Base-by-base conservation (phyloP, 2,888 invertebrate genomes). In the Orthosia gracilis region DNA sequence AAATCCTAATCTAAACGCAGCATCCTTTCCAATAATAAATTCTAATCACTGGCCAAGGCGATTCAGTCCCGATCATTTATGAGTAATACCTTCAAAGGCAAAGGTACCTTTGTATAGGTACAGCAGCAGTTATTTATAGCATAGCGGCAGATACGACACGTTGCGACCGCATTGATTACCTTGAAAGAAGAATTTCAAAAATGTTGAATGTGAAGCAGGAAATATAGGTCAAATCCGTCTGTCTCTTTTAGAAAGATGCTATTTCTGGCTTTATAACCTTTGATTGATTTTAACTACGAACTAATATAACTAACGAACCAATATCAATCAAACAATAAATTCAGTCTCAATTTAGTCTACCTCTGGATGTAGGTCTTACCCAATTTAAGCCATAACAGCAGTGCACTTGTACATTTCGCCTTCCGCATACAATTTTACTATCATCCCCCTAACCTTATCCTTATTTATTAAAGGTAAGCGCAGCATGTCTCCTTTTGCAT, bases 1-100 rank as follows among this genome's bases (percentile, higher is more conserved):
- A 57, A 68, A 73, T 67, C 17, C 13, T 15, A 69, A 67, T 70
- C 21, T 55, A 54, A 11, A 65, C 52, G 54, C 79, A 59, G 47
- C 83, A 83, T 87, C 88, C 88, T 82, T 85, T 87, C 83, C 65
- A 85, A 82, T 85, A 85, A 87, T 90, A 88, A 89, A 88, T 88
- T 77, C 78, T 65, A 78, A 85, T 84, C 76, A 85, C 76, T 71
- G 89, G 87, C 89, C 91, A 91, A 91, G 90, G 90, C 85, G 82
- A 85, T 73, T 87, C 66, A 66, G 86, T 88, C 86, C 82, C 76
- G 85, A 86, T 77, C 81, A 70, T 80, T 74, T 80, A 79, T 83
- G 86, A 83, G 72, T 81, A 81, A 75, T 80, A 26, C 71, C 65
- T 78, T 47, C 67, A 79, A 76, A 80, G 73, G 74, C 58, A 65